A percentile compares a stretch with the other conserved stretches of the same genome.
Conservation (phyloP, 1,140 invertebrate species). For the Prorops nasuta region DNA sequence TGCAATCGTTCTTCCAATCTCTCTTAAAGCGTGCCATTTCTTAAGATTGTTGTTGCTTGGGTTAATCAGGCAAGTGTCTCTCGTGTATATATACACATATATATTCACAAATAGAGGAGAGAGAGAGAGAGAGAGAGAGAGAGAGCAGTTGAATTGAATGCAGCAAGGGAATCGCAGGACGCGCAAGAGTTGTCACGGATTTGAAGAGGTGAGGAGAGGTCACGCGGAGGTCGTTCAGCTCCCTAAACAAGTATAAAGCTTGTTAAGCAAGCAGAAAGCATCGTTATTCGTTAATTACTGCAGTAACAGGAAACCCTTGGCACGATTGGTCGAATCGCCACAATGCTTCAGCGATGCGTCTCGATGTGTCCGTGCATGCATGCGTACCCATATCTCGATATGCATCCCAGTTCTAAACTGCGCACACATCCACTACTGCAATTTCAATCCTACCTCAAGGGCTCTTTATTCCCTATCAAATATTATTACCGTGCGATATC, state of each 20-base stretch:
- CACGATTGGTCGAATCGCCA: slow-evolving; percentile 29
- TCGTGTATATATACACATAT: no score
- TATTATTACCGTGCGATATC: no score
- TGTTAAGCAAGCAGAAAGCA: not conserved
- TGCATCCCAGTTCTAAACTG: no score
- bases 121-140: not conserved
- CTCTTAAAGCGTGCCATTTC: no score
- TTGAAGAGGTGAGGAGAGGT: slow-evolving; percentile 5
- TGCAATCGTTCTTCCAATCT: no score
- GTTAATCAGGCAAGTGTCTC: no score
- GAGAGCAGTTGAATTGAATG: not conserved
- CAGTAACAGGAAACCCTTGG: slow-evolving; percentile 24
- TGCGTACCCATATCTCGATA: no score
- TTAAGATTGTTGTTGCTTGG: no score
- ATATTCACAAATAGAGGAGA: not conserved
- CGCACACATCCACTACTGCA: no score
- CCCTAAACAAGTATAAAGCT: slow-evolving; percentile 33
- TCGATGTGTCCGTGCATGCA: no score
- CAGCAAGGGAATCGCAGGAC: not conserved
- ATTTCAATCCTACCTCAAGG: no score
- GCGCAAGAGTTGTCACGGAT: slow-evolving; percentile 1
- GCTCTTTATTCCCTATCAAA: no score
- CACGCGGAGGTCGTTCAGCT: slow-evolving; percentile 18
- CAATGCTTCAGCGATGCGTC: slow-evolving; percentile 24
- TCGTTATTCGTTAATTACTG: slow-evolving; percentile 24